Conservation (phyloP, 2,888 invertebrate genomes). For the Notocelia uddmanniana region DNA sequence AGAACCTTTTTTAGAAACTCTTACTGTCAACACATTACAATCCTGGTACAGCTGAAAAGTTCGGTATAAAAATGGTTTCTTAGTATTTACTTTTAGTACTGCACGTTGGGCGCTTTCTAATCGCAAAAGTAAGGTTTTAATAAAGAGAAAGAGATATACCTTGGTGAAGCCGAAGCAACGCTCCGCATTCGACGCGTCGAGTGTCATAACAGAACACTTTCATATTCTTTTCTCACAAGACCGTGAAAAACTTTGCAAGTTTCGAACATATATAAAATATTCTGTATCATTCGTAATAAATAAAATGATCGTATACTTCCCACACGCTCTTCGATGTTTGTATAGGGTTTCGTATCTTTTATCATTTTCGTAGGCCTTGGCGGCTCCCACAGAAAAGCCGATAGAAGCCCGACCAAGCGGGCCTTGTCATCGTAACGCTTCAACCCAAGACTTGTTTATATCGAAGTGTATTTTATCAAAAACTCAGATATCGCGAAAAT, state of each 20-base stretch:
- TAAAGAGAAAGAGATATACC: not conserved
- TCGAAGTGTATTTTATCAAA: slow-evolving; percentile 9
- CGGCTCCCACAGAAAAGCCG: not conserved
- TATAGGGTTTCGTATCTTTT: not conserved
- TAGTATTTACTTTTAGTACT: no score
- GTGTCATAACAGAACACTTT: not conserved
- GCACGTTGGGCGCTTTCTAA: no score
- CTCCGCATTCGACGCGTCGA: not conserved
- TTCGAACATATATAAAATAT: not conserved
- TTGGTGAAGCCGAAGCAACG: not conserved
- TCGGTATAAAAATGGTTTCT: no score
- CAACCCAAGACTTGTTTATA: slow-evolving; percentile 1
- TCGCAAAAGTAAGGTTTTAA: no score
- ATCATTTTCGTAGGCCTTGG: slow-evolving; percentile 8
- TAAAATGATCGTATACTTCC: not conserved
- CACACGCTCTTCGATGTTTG: not conserved
- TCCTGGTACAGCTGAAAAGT: no score
- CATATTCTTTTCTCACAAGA: not conserved
- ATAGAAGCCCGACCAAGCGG: not conserved
- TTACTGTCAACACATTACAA: no score
- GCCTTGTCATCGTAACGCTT: not conserved
- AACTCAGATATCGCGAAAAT: slow-evolving; percentile 14
- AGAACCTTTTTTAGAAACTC: no score
- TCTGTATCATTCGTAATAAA: not conserved
- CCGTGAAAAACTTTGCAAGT: not conserved